Base-by-base conservation (phyloP, 1,140 invertebrate genomes). In the Tribolium madens region DNA sequence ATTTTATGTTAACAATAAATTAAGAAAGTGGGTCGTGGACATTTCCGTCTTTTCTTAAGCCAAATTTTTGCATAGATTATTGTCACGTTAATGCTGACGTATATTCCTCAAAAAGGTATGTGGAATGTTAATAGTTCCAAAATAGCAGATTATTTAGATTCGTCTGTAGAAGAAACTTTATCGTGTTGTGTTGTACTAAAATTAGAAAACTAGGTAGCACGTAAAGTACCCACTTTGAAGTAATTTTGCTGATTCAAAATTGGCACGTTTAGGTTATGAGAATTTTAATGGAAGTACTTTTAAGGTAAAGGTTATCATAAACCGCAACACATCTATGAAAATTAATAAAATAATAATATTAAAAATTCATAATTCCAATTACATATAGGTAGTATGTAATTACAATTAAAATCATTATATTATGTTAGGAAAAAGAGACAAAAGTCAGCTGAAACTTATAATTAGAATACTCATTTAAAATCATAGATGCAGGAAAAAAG, bases 1-100 rank as follows among this genome's bases (percentile, higher is more conserved):
- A 57, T 57, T 57, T 42, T 42, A 42, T 42, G 36, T 42, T 57
- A 57, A 57, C 18, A 18, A 57, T 21, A 50, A 50, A 57, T 57
- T 57, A 12, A 57, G 18, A 9, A 57, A 57, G 52, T 57, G 15
- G 52, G 52, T 21, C 52, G 52, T 18, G 52, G 18, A 57, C 52
- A 26, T 21, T 57, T 57, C 15, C 52, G 10, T 57, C 52, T 57
- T 57, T 26, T 21, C 18, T 18, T 18, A 17, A 18, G 10, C 3
- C 9, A 21, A 26, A 18, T 50, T 50, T 50, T 57, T 57, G 52
- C 15, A 57, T 57, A 21, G 18, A 9, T n/a, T 21, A 57, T 18
- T 18, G 15, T 57, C 15, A 14, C n/a, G 18, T 26, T 26, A 5
- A 26, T 4, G 2, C 21, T 26, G 21, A 26, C 21, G 36, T 0